Conservation (phyloP, 35 echinoderm and acorn worm genomes). For the Apostichopus parvimensis region DNA sequence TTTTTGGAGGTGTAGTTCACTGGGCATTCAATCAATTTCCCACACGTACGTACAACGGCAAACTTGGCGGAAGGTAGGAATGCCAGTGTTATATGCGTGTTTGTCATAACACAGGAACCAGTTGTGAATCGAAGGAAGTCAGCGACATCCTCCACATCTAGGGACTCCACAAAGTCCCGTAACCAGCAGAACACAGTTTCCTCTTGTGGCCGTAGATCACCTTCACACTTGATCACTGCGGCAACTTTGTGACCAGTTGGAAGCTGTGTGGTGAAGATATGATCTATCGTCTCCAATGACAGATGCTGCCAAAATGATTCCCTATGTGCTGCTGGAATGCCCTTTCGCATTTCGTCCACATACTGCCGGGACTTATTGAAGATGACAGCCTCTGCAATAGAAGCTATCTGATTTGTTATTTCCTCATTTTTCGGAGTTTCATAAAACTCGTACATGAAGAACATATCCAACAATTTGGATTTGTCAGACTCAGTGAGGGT, state of each 20-base stretch:
- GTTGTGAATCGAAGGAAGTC: not conserved
- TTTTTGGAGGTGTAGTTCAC: not conserved
- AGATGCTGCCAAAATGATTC: conserved; percentile 5
- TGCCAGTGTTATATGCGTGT: not conserved
- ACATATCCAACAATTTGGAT: not conserved
- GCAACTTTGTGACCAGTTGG: not conserved
- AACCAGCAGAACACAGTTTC: conserved; percentile 1
- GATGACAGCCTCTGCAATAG: not conserved
- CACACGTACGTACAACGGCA: not conserved
- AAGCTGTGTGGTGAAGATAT: not conserved
- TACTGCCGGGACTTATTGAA: not conserved
- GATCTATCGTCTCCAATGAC: not conserved
- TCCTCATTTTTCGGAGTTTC: not conserved
- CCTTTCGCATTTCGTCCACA: not conserved
- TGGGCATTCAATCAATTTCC: not conserved
- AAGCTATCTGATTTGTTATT: not conserved
- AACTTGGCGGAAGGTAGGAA: not conserved
- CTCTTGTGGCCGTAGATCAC: not conserved
- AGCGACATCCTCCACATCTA: not conserved
- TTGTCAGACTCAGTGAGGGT: not conserved
- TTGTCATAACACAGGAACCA: not conserved
- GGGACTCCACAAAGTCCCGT: not conserved
- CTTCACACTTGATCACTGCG: not conserved
- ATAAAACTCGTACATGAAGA: not conserved
- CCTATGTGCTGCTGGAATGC: not conserved